Evolutionary conservation across 30 jellyfish, hydroid and myxozoan genomes (phyloP).

Genomic region (Hydractinia echinata): DNA sequence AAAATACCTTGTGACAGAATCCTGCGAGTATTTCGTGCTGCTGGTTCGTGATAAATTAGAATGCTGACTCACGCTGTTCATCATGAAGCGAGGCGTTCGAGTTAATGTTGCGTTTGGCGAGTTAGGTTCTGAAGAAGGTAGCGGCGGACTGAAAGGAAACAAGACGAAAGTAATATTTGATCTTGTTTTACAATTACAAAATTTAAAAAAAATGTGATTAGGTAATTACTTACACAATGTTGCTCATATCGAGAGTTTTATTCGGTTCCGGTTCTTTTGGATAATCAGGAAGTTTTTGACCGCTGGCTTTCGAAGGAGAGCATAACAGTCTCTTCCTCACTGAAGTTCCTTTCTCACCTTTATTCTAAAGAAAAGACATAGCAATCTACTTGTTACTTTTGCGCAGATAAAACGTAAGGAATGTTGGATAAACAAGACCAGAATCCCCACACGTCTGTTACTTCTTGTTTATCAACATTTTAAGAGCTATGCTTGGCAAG

Average conservation of each 20-base stretch:
- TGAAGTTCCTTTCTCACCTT: slow-evolving; percentile 72
- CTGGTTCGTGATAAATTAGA: slow-evolving; percentile 46
- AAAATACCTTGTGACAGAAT: slow-evolving; percentile 43
- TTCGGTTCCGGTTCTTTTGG: slow-evolving; percentile 95
- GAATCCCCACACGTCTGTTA: too few relatives aligned
- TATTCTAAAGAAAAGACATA: slow-evolving; percentile 47
- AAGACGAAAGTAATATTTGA: background rate
- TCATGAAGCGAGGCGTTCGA: slow-evolving; percentile 46
- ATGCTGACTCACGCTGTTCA: slow-evolving; percentile 47
- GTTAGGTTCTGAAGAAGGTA: slow-evolving; percentile 57
- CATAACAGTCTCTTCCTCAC: slow-evolving; percentile 70
- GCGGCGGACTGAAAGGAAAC: slow-evolving; percentile 53
- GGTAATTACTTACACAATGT: slow-evolving; percentile 68
- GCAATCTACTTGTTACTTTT: background rate
- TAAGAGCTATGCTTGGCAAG: too few relatives aligned
- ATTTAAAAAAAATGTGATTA: background rate
- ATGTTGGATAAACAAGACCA: background rate
- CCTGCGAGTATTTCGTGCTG: slow-evolving; percentile 57
- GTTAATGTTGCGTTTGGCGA: slow-evolving; percentile 54
- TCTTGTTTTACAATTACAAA: background rate
- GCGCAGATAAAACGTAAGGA: background rate
- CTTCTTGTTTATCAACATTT: too few relatives aligned
- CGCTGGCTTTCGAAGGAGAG: slow-evolving; percentile 58
- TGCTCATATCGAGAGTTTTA: slow-evolving; percentile 91
- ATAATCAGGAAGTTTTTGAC: slow-evolving; percentile 67